Conservation (phyloP, 2,888 invertebrate genomes). For the Apeira syringaria region DNA sequence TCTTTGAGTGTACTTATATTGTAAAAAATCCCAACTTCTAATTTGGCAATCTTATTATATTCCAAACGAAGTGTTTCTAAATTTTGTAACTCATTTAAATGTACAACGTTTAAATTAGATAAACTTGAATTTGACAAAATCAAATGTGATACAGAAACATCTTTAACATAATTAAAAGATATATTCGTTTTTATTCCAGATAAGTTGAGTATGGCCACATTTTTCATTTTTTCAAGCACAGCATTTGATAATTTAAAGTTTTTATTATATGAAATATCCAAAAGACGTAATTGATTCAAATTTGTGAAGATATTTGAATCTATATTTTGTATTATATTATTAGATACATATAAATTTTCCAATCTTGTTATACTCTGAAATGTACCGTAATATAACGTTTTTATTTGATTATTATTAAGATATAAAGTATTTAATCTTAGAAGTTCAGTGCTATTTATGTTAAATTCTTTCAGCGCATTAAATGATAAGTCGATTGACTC, state of each 20-base stretch:
- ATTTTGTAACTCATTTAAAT: conserved; percentile 37
- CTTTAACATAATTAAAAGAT: conserved; percentile 35
- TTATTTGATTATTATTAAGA: conserved; percentile 54
- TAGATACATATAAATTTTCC: conserved; percentile 40
- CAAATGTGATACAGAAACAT: conserved; percentile 36
- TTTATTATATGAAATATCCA: conserved; percentile 59
- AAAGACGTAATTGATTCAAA: conserved; percentile 38
- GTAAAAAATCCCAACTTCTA: conserved; percentile 44
- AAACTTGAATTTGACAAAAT: conserved; percentile 44
- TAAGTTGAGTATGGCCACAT: conserved; percentile 42
- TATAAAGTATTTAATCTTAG: conserved; percentile 40
- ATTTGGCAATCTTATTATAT: conserved; percentile 43
- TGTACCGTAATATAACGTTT: conserved; percentile 33
- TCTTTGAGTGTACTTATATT: conserved; percentile 38
- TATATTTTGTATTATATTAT: conserved; percentile 45
- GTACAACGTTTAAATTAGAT: conserved; percentile 40
- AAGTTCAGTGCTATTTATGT: conserved; percentile 52
- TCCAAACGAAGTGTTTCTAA: conserved; percentile 44
- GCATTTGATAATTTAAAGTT: conserved; percentile 39
- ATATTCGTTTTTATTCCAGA: conserved; percentile 43
- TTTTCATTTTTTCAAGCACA: conserved; percentile 31
- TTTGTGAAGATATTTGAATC: conserved; percentile 38
- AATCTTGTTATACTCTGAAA: conserved; percentile 42
- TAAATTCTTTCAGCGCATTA: conserved; percentile 49
- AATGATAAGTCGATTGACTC: conserved; percentile 57